Percentiles rank a stretch among this genome's conserved stretches.
These are phyloP conservation scores for Bubo scandiacus DNA, from an alignment of 2,113 vertebrate genomes.

Conservation along the genomic window DNA sequence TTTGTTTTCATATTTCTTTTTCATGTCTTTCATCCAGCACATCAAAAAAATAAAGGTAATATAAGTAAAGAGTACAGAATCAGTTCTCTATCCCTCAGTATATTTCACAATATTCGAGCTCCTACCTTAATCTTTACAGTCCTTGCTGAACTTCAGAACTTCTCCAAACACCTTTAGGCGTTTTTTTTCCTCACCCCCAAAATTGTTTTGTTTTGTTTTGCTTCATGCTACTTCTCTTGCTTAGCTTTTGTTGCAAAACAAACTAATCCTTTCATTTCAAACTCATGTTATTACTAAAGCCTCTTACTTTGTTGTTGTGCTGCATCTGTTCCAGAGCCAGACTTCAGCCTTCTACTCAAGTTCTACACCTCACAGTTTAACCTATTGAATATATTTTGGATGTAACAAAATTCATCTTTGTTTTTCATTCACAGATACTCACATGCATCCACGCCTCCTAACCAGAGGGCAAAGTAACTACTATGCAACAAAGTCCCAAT, in stretches of 20 bases:
- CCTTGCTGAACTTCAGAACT: not conserved
- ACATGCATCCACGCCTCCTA: not conserved
- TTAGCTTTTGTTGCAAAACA: not conserved
- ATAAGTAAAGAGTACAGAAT: not conserved
- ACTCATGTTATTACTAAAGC: conserved; percentile 21
- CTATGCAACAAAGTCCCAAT: not conserved
- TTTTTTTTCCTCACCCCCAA: not conserved
- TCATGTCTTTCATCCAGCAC: not conserved
- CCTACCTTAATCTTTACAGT: not conserved
- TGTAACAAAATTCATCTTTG: not conserved
- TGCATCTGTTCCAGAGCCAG: not conserved
- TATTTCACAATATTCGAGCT: not conserved
- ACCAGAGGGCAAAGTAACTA: not conserved
- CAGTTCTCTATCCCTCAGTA: not conserved
- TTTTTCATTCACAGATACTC: not conserved
- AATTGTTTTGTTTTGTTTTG: not conserved
- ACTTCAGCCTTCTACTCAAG: not conserved
- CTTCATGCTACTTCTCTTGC: not conserved
- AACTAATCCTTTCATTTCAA: conserved; percentile 43
- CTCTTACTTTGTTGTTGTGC: not conserved
- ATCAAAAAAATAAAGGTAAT: not conserved
- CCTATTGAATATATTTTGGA: not conserved
- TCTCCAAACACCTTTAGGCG: not conserved
- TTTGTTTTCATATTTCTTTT: not conserved
- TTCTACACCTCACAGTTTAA: not conserved